A percentile compares a stretch with the other conserved stretches of the same genome.
Evolutionary conservation across 2,113 vertebrate species (phyloP).

Genomic region (Gymnobelideus leadbeateri): DNA sequence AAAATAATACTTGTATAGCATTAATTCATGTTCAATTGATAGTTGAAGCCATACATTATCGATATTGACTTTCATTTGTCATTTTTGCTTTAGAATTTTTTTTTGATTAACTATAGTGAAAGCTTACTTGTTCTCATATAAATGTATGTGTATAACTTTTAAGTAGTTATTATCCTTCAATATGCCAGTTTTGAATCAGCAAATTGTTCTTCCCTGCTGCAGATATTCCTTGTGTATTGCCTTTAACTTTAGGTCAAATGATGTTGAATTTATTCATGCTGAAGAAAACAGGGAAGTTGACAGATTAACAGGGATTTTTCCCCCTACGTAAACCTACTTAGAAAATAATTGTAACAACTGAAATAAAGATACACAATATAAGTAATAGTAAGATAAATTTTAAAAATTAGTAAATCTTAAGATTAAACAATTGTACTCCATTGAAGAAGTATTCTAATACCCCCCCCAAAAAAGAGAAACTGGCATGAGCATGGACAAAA

Average conservation of each 20-base stretch:
- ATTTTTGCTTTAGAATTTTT: background rate
- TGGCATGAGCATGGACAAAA: background rate
- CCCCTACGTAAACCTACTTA: background rate
- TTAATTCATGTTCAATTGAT: constrained; percentile 27
- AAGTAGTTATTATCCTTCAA: background rate
- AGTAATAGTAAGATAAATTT: background rate
- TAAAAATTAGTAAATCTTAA: background rate
- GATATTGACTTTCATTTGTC: constrained; percentile 15
- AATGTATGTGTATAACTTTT: background rate
- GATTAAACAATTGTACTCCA: background rate
- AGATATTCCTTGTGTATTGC: background rate
- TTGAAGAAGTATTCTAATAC: background rate
- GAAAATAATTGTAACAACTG: background rate
- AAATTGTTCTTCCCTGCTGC: background rate
- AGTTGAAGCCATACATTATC: constrained; percentile 21
- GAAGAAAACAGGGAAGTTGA: background rate
- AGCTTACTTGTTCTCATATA: background rate
- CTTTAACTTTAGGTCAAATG: background rate
- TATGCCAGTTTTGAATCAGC: background rate
- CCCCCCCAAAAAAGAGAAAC: background rate
- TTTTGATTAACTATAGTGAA: background rate
- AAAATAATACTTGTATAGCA: constrained; percentile 44
- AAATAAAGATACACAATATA: background rate
- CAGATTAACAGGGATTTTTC: background rate
- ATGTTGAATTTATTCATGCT: background rate